phyloP scores from a whole-genome alignment of 1,140 invertebrate genomes.

The Solenopsis invicta region DNA sequence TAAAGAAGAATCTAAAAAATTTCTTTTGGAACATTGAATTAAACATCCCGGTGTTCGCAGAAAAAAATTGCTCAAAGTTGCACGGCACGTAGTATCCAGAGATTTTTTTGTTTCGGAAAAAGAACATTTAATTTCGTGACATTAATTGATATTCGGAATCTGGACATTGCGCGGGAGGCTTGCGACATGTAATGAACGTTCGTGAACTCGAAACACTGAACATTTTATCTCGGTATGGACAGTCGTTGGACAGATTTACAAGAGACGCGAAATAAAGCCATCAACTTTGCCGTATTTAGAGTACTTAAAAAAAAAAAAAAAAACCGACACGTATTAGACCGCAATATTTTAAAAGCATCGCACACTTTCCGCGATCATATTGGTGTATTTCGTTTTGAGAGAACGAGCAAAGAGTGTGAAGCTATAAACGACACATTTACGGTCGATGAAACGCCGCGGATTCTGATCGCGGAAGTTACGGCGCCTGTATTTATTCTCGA shows the following conservation, averaged over 20 bases:
- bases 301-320: not conserved
- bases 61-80: conserved; percentile 2
- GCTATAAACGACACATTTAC: conserved; percentile 14
- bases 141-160: not conserved
- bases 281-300: not conserved
- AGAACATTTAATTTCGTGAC: not conserved
- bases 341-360: conserved; percentile 1
- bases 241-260: not conserved
- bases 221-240: not conserved
- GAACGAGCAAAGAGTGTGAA: no score
- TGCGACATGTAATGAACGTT: not conserved
- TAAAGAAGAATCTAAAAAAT: conserved; percentile 9
- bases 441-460: not conserved
- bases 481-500: not conserved
- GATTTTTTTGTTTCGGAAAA: not conserved
- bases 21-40: not conserved
- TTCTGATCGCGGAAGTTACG: conserved; percentile 20
- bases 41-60: not conserved
- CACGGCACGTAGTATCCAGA: no score
- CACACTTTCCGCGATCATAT: not conserved
- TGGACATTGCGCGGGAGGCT: not conserved
- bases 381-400: not conserved
- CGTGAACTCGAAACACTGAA: not conserved
- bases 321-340: not conserved
- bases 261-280: not conserved